phyloP scores from a whole-genome alignment of 2,113 vertebrate genomes.

The Harpagus bidentatus region DNA sequence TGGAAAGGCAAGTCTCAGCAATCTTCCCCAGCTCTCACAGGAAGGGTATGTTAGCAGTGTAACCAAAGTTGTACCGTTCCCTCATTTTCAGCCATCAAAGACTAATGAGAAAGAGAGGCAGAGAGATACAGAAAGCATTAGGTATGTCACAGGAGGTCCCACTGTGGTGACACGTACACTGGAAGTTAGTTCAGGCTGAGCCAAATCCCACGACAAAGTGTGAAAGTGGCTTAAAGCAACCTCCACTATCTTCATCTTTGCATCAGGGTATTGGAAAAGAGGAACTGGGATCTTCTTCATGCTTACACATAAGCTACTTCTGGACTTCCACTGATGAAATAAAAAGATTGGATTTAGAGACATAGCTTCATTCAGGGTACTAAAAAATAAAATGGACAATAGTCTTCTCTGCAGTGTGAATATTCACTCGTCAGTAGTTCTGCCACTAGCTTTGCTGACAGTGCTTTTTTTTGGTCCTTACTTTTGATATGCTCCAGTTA shows the following conservation, averaged over 20 bases:
- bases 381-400: background rate
- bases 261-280: background rate
- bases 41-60: background rate
- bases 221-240: background rate
- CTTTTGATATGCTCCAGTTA: constrained; percentile 5
- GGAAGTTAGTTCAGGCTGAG: background rate
- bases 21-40: background rate
- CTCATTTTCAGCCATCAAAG: background rate
- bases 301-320: background rate
- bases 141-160: background rate
- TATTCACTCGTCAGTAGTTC: background rate
- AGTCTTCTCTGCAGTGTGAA: background rate
- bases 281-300: background rate
- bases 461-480: background rate
- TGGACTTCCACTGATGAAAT: background rate
- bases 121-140: background rate
- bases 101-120: background rate
- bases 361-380: background rate
- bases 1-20: background rate
- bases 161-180: background rate
- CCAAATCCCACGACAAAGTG: rapidly evolving
- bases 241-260: background rate
- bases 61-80: background rate
- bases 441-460: background rate
- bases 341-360: background rate